Evolutionary conservation across 2,113 vertebrate genomes (phyloP).

Genomic region (Dipodomys ordii): DNA sequence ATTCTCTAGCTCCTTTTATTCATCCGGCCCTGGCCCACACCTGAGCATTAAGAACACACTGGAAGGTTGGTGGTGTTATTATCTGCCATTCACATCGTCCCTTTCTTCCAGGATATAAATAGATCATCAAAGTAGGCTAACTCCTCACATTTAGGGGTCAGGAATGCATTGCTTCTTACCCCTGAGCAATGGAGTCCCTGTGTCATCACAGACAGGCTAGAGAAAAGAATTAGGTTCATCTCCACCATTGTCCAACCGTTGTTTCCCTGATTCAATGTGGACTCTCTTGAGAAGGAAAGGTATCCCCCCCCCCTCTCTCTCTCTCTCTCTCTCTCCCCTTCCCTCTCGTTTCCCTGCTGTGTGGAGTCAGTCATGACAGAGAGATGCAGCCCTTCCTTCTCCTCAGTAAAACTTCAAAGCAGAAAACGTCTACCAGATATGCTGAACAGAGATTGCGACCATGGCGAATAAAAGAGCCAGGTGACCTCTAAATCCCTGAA

Average conservation of each 20-base stretch:
- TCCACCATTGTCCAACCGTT: not conserved
- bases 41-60: constrained; percentile 56
- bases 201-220: not conserved
- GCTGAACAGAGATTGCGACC: not conserved
- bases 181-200: not conserved
- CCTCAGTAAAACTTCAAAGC: not conserved
- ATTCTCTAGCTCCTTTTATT: constrained; percentile 56
- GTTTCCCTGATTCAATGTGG: not conserved
- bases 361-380: not conserved
- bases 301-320: accelerated
- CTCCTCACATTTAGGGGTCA: constrained; percentile 33
- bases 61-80: constrained; percentile 62
- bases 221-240: not conserved
- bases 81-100: constrained; percentile 62
- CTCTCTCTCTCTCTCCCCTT: not conserved
- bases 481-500: not conserved
- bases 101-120: constrained; percentile 68
- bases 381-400: not conserved
- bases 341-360: not conserved
- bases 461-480: not conserved
- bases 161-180: not conserved
- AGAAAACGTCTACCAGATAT: not conserved
- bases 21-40: constrained; percentile 69
- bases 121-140: constrained; percentile 65
- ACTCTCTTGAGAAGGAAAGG: not conserved